phyloP scores from a whole-genome alignment of 2,888 invertebrate genomes.

The Platycheirus rosarum region DNA sequence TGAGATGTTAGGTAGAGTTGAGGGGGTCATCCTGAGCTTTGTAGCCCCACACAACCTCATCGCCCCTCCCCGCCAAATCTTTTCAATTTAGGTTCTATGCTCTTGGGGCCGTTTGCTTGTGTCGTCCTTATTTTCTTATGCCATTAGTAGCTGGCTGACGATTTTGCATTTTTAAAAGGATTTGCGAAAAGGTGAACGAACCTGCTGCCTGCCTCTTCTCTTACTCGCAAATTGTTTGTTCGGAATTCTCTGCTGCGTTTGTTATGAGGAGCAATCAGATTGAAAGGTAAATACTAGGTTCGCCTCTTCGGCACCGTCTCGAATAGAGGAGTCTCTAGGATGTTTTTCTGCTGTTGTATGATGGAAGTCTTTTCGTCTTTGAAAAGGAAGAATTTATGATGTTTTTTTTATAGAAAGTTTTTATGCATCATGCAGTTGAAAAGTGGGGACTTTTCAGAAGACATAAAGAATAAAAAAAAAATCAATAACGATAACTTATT shows the following conservation, averaged over 20 bases:
- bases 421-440: background rate
- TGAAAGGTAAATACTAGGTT: conserved; percentile 63
- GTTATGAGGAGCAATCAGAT: conserved; percentile 61
- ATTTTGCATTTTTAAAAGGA: conserved; percentile 57
- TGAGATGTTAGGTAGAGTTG: conserved; percentile 52
- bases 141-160: conserved; percentile 44
- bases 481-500: conserved; percentile 58
- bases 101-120: conserved; percentile 37
- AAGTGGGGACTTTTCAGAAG: background rate
- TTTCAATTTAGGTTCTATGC: conserved; percentile 36
- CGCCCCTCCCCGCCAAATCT: background rate
- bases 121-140: conserved; percentile 51
- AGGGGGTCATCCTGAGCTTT: conserved; percentile 4
- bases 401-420: conserved; percentile 15
- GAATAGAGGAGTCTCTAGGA: conserved; percentile 4
- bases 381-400: conserved; percentile 45
- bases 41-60: too few species aligned
- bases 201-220: conserved; percentile 13
- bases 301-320: conserved; percentile 14
- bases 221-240: conserved; percentile 57
- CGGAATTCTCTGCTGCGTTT: conserved; percentile 52
- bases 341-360: background rate
- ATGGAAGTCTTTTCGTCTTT: conserved; percentile 30
- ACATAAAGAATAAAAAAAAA: conserved; percentile 26
- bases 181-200: conserved; percentile 62